phyloP scores from a whole-genome alignment of 1,140 invertebrate species.

The Daktulosphaira vitifoliae region DNA sequence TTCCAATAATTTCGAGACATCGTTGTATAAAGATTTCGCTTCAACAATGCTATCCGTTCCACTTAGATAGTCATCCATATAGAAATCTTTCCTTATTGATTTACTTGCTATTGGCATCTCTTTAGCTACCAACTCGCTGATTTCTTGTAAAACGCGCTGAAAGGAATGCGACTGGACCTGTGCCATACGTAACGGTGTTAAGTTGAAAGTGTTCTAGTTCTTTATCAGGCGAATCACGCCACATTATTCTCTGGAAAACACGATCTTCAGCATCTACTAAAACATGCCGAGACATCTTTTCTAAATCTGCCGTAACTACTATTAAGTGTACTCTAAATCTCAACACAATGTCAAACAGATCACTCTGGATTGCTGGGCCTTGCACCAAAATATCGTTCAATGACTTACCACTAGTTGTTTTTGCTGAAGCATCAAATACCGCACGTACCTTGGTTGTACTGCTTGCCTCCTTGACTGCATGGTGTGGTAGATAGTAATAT shows the following conservation, averaged over 20 bases:
- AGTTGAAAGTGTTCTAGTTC: conserved; percentile 39
- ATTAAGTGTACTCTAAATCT: conserved; percentile 33
- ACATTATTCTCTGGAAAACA: conserved; percentile 38
- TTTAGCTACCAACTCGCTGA: conserved; percentile 37
- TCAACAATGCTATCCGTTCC: not conserved
- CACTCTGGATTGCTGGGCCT: conserved; percentile 38
- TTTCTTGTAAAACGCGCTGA: conserved; percentile 41
- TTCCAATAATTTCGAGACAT: no score
- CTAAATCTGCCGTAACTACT: conserved; percentile 32
- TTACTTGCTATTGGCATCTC: conserved; percentile 38
- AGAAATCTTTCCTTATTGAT: conserved; percentile 42
- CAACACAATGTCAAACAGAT: conserved; percentile 39
- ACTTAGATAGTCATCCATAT: conserved; percentile 43
- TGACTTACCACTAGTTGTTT: conserved; percentile 36
- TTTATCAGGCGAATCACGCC: conserved; percentile 35
- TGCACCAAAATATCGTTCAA: conserved; percentile 38
- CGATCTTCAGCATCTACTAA: conserved; percentile 33
- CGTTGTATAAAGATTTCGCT: not conserved
- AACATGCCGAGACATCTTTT: conserved; percentile 37
- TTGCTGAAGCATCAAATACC: conserved; percentile 42
- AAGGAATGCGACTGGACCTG: conserved; percentile 40
- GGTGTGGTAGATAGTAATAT: conserved; percentile 35
- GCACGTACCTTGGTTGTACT: conserved; percentile 40
- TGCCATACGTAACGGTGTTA: conserved; percentile 43
- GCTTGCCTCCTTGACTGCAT: not conserved